phyloP scores from a whole-genome alignment of 2,797 vertebrate genomes.

The Periparus ater region DNA sequence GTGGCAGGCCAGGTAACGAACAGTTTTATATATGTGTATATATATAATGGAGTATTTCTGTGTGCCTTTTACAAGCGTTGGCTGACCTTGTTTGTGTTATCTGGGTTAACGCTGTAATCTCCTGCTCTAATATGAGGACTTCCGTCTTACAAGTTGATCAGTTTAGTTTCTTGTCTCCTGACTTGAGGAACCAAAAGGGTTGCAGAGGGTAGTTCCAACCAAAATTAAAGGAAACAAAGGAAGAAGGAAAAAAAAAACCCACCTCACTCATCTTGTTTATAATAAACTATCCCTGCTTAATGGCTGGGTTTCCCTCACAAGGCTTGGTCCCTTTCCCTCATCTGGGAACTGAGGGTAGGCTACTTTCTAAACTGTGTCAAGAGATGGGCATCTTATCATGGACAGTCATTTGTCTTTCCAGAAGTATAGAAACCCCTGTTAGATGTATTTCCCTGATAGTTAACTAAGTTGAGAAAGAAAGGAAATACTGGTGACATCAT shows the following conservation, averaged over 20 bases:
- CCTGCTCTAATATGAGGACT: slow-evolving; percentile 22
- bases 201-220: not conserved
- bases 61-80: not conserved
- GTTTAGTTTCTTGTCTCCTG: slow-evolving; percentile 42
- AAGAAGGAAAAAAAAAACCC: not conserved
- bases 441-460: not conserved
- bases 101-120: slow-evolving; percentile 52
- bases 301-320: not conserved
- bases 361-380: not conserved
- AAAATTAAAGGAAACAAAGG: not conserved
- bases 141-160: slow-evolving; percentile 45
- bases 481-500: slow-evolving; percentile 44
- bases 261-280: not conserved
- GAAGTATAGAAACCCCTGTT: not conserved
- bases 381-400: not conserved
- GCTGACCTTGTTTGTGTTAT: slow-evolving; percentile 53
- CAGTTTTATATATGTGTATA: not conserved
- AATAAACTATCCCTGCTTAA: not conserved
- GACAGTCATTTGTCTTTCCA: not conserved
- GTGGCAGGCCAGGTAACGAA: slow-evolving; percentile 11
- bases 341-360: not conserved
- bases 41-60: not conserved
- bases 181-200: not conserved
- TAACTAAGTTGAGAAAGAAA: slow-evolving; percentile 16
- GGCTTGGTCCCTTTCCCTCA: not conserved